phyloP scores from a whole-genome alignment of 2,888 invertebrate genomes.

The Amphipoea lucens region DNA sequence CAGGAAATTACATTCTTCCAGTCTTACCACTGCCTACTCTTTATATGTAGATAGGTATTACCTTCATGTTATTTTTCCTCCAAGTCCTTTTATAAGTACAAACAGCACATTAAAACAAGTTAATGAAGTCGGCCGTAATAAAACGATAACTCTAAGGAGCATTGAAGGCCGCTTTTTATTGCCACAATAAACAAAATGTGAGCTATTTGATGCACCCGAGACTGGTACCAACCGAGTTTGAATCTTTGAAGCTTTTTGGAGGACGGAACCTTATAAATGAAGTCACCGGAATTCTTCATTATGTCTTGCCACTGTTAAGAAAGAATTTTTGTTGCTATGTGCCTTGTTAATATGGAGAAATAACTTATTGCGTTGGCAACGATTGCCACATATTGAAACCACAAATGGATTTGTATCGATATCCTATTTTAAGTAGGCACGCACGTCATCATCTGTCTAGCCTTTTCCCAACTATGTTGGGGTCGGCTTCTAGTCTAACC shows the following conservation, averaged over 20 bases:
- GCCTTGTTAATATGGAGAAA: slow-evolving; percentile 8
- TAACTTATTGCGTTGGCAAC: not conserved
- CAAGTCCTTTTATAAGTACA: slow-evolving; percentile 31
- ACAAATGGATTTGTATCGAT: not conserved
- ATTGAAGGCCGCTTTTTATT: slow-evolving; percentile 64
- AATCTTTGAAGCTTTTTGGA: slow-evolving; percentile 29
- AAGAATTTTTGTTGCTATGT: slow-evolving; percentile 20
- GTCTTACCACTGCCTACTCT: not conserved
- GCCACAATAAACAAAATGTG: slow-evolving; percentile 66
- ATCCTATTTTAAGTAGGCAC: not conserved
- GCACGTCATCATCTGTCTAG: not conserved
- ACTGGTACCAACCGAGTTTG: slow-evolving; percentile 29
- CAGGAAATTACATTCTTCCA: not conserved
- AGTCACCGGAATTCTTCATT: slow-evolving; percentile 43
- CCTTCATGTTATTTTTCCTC: slow-evolving; percentile 1
- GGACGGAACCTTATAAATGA: slow-evolving; percentile 21
- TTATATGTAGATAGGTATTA: not conserved
- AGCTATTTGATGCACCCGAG: slow-evolving; percentile 61
- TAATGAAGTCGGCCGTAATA: slow-evolving; percentile 54
- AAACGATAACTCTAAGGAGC: slow-evolving; percentile 50
- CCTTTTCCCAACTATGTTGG: not conserved
- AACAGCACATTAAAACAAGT: slow-evolving; percentile 50
- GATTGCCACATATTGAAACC: not conserved
- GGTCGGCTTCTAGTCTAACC: not conserved
- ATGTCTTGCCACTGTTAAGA: slow-evolving; percentile 17